Percentiles rank a stretch among this genome's conserved stretches.
Conservation (phyloP, 2,888 invertebrate species). For the Drosophila flavopinicola region DNA sequence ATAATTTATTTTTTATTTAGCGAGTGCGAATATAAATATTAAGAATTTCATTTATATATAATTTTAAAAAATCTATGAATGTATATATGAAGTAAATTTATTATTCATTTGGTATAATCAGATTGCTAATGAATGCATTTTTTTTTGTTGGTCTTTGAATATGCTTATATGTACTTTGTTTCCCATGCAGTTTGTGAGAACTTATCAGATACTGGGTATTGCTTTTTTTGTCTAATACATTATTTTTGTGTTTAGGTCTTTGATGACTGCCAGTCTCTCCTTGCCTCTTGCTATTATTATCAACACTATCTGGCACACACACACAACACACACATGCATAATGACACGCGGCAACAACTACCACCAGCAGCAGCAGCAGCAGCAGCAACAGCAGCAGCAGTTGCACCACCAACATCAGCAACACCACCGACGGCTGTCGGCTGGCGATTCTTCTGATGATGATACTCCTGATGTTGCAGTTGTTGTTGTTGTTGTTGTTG, state of each 20-base stretch:
- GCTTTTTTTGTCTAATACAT: too few species aligned
- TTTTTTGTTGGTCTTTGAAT: too few species aligned
- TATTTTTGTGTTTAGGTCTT: constrained; percentile 7
- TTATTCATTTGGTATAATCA: too few species aligned
- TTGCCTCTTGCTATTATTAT: constrained; percentile 28
- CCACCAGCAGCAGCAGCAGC: constrained; percentile 30
- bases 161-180: too few species aligned
- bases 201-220: too few species aligned
- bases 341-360: constrained; percentile 54
- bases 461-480: constrained; percentile 21
- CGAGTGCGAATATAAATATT: too few species aligned
- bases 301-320: constrained; percentile 31
- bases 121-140: too few species aligned
- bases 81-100: too few species aligned
- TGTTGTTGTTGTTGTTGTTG: constrained; percentile 12
- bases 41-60: too few species aligned
- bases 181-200: too few species aligned
- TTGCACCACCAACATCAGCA: constrained; percentile 16
- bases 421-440: not conserved
- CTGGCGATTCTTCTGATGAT: constrained; percentile 2
- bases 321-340: constrained; percentile 25
- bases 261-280: constrained; percentile 17
- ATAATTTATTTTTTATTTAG: too few species aligned
- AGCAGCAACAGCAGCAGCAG: constrained; percentile 7
- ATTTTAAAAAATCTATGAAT: too few species aligned